These are phyloP conservation scores for Hartigia nigra DNA, from an alignment of 2,888 invertebrate species.

Conservation along the genomic window DNA sequence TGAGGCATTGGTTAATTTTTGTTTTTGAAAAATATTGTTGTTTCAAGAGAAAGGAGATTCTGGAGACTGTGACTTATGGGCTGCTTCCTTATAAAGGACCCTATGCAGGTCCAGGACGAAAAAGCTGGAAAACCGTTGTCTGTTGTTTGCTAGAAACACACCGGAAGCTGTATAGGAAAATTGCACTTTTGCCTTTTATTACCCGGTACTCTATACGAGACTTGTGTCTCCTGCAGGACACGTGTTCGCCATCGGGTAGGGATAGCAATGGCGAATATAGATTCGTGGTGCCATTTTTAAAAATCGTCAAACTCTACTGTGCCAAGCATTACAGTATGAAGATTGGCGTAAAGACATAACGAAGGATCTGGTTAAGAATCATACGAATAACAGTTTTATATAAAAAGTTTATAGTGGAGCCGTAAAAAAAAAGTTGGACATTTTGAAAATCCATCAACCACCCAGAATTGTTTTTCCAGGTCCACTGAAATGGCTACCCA, in stretches of 20 bases:
- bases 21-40: not conserved
- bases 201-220: slow-evolving; percentile 10
- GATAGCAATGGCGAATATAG: not conserved
- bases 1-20: not conserved
- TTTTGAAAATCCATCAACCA: not conserved
- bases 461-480: not conserved
- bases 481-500: not conserved
- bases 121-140: not conserved
- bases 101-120: not conserved
- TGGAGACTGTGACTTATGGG: not conserved
- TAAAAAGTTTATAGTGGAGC: not conserved
- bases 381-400: not conserved
- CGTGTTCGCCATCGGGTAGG: slow-evolving; percentile 36
- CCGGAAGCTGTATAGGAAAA: slow-evolving; percentile 27
- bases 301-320: not conserved
- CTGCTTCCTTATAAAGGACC: not conserved
- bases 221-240: slow-evolving; percentile 27
- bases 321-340: not conserved
- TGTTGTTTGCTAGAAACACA: slow-evolving; percentile 19
- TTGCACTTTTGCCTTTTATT: slow-evolving; percentile 22
- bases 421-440: not conserved
- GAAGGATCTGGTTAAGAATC: not conserved
- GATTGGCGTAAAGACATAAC: not conserved
- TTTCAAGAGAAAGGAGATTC: not conserved
- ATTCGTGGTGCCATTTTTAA: not conserved